Evolutionary conservation across 2,797 vertebrate genomes (phyloP), one percentile per base, ranked within the genome.

Genomic region (Sciaenops ocellatus): DNA sequence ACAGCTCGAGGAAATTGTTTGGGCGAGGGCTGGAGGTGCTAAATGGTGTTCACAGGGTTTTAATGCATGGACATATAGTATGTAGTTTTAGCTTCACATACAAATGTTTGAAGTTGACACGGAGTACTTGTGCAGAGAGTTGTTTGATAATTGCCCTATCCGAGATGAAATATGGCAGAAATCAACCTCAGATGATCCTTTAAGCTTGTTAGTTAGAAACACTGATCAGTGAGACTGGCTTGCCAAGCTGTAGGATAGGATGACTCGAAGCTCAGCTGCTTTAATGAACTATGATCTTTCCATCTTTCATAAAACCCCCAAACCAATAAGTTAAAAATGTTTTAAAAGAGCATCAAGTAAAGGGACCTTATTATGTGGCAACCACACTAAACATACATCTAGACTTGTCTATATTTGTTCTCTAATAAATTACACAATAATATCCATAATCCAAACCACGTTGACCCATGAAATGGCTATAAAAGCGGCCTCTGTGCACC

Each of bases 281-380:
- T 80, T 54, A 77, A 73, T 78, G 75, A 82, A 65, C 64, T 51
- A 59, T 51, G 20, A 73, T 28, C 51, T 55, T 55, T 72, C 76
- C 48, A 62, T 66, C 52, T 51, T 63, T 75, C 83, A 73, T 55
- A 69, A 83, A 75, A 75, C 62, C 77, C 73, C 78, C 26, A 42
- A 84, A 79, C 74, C 75, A 88, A 84, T 80, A 87, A 90, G 65
- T 86, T 90, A 85, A 90, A 91, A 90, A 88, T 51, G 26, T 77
- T 87, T 82, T 78, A 80, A 87, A 93, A 89, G 88, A 90, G 89
- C 86, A 90, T 94, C 89, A 92, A 94, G 94, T 95, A 95, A 95
- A 96, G 95, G 95, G 95, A 95, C 93, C 93, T 94, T 95, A 94
- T 94, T 94, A 93, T 93, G 90, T 91, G 89, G 89, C 90, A 93